Conservation (phyloP, 2,797 vertebrate genomes). For the Arremon brunneinucha region DNA sequence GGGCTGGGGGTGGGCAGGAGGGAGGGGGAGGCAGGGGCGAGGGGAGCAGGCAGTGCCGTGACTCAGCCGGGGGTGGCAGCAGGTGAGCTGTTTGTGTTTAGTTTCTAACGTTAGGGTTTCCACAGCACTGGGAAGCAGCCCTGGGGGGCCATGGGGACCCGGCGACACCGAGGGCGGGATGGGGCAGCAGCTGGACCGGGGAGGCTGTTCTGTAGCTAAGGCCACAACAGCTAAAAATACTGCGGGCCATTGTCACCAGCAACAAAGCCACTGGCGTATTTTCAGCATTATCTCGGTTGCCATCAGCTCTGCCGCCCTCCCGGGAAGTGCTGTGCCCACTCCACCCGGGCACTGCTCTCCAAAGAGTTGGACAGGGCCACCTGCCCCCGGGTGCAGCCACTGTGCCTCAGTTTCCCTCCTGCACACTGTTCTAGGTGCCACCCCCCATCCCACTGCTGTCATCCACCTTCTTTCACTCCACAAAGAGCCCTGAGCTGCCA, state of each 20-base stretch:
- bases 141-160: neutral
- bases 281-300: constrained; percentile 7
- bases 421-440: accelerated
- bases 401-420: constrained; percentile 7
- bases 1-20: neutral
- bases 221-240: constrained; percentile 53
- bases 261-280: constrained; percentile 47
- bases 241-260: neutral
- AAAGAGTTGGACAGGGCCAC: neutral
- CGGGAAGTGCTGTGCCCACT: neutral
- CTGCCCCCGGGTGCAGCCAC: neutral
- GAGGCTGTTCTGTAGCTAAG: neutral
- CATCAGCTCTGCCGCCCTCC: neutral
- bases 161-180: neutral
- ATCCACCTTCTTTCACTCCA: neutral
- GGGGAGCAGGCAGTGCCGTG: neutral
- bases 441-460: neutral
- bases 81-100: constrained; percentile 40
- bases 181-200: neutral
- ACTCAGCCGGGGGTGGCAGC: constrained; percentile 49
- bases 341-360: neutral
- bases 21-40: neutral
- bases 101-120: constrained; percentile 59
- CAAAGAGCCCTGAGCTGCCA: neutral
- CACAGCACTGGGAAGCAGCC: constrained; percentile 22